phyloP scores from a whole-genome alignment of 2,113 vertebrate genomes.

The Lophotis ruficrista region DNA sequence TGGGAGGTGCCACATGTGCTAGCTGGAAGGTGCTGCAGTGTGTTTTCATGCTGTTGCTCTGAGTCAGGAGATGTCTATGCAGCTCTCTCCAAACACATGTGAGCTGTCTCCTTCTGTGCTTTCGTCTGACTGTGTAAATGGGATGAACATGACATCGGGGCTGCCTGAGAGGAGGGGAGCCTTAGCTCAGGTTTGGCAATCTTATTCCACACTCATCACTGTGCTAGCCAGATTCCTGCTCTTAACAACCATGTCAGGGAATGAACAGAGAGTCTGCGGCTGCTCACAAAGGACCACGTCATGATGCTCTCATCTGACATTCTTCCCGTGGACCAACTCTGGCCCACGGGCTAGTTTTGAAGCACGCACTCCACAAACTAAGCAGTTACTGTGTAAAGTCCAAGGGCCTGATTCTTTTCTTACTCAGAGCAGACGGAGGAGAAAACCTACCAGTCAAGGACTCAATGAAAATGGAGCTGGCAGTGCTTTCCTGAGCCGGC shows the following conservation, averaged over 20 bases:
- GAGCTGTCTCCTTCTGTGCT: neutral
- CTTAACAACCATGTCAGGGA: neutral
- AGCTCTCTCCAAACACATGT: neutral
- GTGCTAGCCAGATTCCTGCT: neutral
- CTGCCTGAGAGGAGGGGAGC: neutral
- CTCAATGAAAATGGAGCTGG: neutral
- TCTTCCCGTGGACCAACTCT: neutral
- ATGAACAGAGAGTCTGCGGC: neutral
- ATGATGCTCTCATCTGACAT: neutral
- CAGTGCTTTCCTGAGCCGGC: slow-evolving; percentile 41
- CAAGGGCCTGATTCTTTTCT: neutral
- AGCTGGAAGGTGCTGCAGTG: neutral
- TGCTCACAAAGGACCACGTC: neutral
- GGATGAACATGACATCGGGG: neutral
- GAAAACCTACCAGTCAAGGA: slow-evolving; percentile 17
- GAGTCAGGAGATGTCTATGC: neutral
- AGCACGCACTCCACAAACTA: neutral
- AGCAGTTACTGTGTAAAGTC: neutral
- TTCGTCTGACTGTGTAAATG: neutral
- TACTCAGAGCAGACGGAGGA: neutral
- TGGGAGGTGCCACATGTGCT: neutral
- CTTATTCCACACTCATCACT: neutral
- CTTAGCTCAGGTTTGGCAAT: neutral
- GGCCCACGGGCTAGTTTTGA: neutral
- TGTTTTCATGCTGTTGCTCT: neutral